Percentiles rank a stretch among this genome's conserved stretches.
Conservation (phyloP, 2,888 invertebrate species). For the Lamellibrachia satsuma region DNA sequence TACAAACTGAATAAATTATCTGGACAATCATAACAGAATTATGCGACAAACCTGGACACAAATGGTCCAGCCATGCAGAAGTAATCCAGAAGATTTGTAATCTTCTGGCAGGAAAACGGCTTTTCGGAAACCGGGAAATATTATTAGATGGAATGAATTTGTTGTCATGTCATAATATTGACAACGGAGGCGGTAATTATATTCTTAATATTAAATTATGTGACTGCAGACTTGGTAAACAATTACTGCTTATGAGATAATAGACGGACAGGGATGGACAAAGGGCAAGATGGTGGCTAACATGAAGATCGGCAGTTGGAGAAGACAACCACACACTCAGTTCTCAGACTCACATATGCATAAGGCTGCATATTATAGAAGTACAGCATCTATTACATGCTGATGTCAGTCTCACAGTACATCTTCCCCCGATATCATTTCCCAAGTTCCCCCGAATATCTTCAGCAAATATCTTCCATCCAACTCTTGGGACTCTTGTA, state of each 20-base stretch:
- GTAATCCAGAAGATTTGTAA: slow-evolving; percentile 4
- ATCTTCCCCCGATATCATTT: not conserved
- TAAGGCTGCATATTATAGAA: not conserved
- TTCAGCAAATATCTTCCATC: too few species aligned
- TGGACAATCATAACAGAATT: slow-evolving; percentile 17
- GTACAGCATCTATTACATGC: not conserved
- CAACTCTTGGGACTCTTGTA: too few species aligned
- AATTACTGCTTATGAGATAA: not conserved
- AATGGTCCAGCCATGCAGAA: not conserved
- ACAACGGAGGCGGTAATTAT: not conserved
- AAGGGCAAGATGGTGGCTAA: not conserved
- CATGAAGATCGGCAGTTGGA: not conserved
- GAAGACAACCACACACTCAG: not conserved
- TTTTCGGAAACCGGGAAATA: not conserved
- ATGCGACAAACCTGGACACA: not conserved
- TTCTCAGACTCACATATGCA: not conserved
- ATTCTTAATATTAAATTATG: not conserved
- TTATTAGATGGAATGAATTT: not conserved
- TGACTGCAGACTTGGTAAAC: not conserved
- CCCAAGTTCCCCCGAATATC: not conserved
- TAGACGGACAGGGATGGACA: not conserved
- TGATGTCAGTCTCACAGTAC: not conserved
- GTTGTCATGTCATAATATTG: not conserved
- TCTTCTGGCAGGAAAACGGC: not conserved
- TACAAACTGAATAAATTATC: slow-evolving; percentile 17